Base-by-base conservation (phyloP, 1,140 invertebrate species). In the Mesaphorura yosii region DNA sequence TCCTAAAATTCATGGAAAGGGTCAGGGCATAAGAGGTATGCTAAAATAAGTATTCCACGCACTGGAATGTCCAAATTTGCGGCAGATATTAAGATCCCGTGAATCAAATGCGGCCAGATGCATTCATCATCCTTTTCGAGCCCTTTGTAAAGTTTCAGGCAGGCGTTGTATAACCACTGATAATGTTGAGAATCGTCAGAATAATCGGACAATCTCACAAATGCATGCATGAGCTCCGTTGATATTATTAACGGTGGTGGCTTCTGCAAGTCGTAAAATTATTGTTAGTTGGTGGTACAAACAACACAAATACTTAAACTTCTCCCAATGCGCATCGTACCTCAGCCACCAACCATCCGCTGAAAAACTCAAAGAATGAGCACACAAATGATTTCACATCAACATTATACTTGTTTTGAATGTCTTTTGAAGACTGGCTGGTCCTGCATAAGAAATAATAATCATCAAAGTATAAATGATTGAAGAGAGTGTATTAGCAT, bases 121-220 rank as follows among this genome's bases (percentile, higher is more conserved):
- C 59, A 20, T 45, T 63, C 60, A 28, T 63, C 60, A 25, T 63
- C 60, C 22, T 63, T 59, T 49, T 63, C 60, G 38, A 59, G 52
- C 39, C 54, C 54, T 40, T 57, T 59, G 27, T 50, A 42, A 25
- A 63, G 51, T 46, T 59, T 57, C 23, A 63, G n/a, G 1, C 59
- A 38, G 7, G 60, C 57, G 7, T 57, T 51, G 40, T 54, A 55
- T 55, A 63, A 59, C 60, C 60, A 63, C 1, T 19, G 23, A 23
- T 42, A 63, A 23, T 63, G 51, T 2, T 20, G 31, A 2, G 5
- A 17, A 17, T 63, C 60, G 39, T 63, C 60, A 52, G 57, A 63
- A 23, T 63, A 63, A 14, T 63, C 57, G 2, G 55, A 49, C 45
- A 63, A 51, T 3, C 40, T 34, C 3, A 63, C 54, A 31, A 63